A percentile compares a stretch with the other conserved stretches of the same genome.
Evolutionary conservation across 2,888 invertebrate genomes (phyloP).

Genomic region (Carabus problematicus): DNA sequence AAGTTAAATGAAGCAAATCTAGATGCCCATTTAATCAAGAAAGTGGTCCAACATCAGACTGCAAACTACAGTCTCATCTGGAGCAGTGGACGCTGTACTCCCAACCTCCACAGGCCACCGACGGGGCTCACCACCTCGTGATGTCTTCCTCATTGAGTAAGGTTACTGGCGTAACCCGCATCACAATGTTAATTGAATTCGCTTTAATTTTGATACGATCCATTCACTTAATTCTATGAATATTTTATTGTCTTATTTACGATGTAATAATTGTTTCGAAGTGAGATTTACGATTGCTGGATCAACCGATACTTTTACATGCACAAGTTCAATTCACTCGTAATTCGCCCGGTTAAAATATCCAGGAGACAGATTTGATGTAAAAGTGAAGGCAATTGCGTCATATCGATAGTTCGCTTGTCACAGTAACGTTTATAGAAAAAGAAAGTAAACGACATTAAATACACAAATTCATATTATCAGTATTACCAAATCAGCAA

Average conservation of each 20-base stretch:
- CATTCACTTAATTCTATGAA: conserved; percentile 49
- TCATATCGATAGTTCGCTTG: conserved; percentile 7
- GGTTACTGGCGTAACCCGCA: conserved; percentile 29
- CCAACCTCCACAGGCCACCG: background rate
- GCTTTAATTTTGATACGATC: conserved; percentile 46
- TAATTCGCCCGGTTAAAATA: background rate
- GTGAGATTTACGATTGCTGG: conserved; percentile 34
- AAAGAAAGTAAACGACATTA: conserved; percentile 16
- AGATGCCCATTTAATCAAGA: conserved; percentile 33
- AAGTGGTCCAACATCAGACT: conserved; percentile 29
- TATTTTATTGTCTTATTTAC: conserved; percentile 50
- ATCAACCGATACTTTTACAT: background rate
- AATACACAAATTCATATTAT: background rate
- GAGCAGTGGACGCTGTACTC: background rate
- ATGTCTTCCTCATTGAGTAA: background rate
- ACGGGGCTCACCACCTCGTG: no score
- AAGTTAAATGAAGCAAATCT: conserved; percentile 31
- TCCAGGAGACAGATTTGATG: background rate
- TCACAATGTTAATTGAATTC: conserved; percentile 45
- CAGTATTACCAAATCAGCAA: background rate
- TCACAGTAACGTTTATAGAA: background rate
- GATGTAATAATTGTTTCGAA: conserved; percentile 45
- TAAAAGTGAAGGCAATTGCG: conserved; percentile 18
- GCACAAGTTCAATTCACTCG: background rate
- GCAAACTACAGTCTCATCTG: conserved; percentile 23